Percentiles rank a stretch among this genome's conserved stretches.
phyloP scores from a whole-genome alignment of 2,113 vertebrate genomes.

The Melanerpes formicivorus region DNA sequence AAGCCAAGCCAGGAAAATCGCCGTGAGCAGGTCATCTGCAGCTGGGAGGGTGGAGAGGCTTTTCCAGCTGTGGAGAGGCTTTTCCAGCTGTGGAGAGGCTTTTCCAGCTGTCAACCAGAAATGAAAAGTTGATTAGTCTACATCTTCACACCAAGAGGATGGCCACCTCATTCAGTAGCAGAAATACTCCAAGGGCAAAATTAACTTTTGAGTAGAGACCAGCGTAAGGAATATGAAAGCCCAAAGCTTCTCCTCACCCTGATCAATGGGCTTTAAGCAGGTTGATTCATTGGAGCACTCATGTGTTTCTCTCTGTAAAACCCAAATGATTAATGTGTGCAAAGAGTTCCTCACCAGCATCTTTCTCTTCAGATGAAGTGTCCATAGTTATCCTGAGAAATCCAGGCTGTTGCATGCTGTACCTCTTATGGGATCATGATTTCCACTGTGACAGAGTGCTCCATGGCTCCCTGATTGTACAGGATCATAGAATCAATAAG shows the following conservation, averaged over 20 bases:
- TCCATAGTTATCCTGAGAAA: not conserved
- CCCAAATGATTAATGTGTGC: not conserved
- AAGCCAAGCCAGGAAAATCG: not conserved
- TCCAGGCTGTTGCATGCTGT: not conserved
- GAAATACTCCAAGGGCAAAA: not conserved
- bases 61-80: not conserved
- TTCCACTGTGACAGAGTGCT: not conserved
- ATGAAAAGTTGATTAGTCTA: not conserved
- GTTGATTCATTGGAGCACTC: fast-evolving
- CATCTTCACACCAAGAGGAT: not conserved
- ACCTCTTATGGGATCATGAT: not conserved
- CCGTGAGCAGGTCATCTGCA: fast-evolving
- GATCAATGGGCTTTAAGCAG: not conserved
- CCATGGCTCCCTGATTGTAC: not conserved
- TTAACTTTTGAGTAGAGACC: not conserved
- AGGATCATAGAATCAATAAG: not conserved
- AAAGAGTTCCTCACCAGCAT: no score
- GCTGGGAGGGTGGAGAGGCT: not conserved
- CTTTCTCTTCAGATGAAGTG: not conserved
- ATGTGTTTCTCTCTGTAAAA: not conserved
- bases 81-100: not conserved
- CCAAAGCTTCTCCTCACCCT: not conserved
- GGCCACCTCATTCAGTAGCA: not conserved
- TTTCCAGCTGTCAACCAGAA: not conserved
- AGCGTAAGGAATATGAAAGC: not conserved